Percentiles rank a stretch among this genome's conserved stretches.
These are phyloP conservation scores for Oryzias sinensis DNA, from an alignment of 2,797 vertebrate genomes.

Conservation along the genomic window DNA sequence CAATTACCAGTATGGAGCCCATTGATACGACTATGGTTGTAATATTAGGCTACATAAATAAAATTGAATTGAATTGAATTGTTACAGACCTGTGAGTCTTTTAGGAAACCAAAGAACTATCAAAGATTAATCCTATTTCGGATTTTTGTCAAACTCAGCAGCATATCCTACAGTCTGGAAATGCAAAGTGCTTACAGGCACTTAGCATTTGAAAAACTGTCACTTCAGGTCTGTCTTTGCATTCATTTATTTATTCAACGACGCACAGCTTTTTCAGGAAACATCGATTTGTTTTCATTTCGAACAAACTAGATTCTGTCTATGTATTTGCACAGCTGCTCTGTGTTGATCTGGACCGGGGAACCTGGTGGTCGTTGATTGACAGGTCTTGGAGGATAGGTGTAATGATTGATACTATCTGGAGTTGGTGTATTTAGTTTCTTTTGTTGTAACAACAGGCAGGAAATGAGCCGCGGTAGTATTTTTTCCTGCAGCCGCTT, in stretches of 20 bases:
- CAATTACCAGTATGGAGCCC: too few relatives aligned
- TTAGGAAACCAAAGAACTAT: too few relatives aligned
- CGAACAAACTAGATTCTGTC: constrained; percentile 44
- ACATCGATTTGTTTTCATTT: constrained; percentile 60
- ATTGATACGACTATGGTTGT: too few relatives aligned
- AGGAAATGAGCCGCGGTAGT: too few relatives aligned
- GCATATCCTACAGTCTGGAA: not conserved
- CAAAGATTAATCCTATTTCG: constrained; percentile 26
- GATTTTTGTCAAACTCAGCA: constrained; percentile 30
- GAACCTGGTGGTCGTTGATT: constrained; percentile 65
- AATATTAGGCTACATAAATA: too few relatives aligned
- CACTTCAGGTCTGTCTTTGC: constrained; percentile 34
- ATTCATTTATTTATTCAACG: constrained; percentile 74
- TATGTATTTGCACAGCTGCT: constrained; percentile 80
- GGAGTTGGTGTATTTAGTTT: constrained; percentile 46
- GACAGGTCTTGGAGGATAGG: constrained; percentile 69
- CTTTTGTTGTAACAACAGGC: constrained; percentile 44
- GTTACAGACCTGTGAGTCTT: constrained; percentile 46
- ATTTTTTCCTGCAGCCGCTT: too few relatives aligned
- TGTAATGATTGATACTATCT: constrained; percentile 50
- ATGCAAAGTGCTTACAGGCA: not conserved
- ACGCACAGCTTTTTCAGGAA: constrained; percentile 63
- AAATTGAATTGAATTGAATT: constrained; percentile 16
- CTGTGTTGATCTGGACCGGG: constrained; percentile 55
- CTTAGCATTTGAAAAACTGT: constrained; percentile 2